Conservation (phyloP, 2,113 vertebrate species). For the Lota lota region DNA sequence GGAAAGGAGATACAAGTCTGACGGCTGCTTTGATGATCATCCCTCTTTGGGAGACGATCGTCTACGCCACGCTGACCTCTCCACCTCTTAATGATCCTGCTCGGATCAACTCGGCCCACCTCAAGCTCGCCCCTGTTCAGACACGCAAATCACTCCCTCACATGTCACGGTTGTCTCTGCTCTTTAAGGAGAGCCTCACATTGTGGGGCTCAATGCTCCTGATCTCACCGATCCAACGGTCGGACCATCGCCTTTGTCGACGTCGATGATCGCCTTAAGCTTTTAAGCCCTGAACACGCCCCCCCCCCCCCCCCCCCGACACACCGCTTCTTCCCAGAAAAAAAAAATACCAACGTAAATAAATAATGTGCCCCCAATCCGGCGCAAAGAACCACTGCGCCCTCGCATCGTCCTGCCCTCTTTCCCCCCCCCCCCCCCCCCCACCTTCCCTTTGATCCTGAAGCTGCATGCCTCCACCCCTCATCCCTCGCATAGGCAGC, state of each 20-base stretch:
- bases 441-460: too few species aligned
- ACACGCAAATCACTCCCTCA: conserved; percentile 43
- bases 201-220: too few species aligned
- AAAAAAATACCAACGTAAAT: neutral
- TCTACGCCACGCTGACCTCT: conserved; percentile 49
- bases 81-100: conserved; percentile 57
- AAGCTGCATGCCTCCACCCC: too few species aligned
- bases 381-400: neutral
- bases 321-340: neutral
- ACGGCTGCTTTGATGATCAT: conserved; percentile 55
- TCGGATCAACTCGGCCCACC: conserved; percentile 40
- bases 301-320: too few species aligned
- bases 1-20: neutral
- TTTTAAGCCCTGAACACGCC: too few species aligned
- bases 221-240: too few species aligned
- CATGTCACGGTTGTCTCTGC: conserved; percentile 17
- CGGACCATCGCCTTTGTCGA: too few species aligned
- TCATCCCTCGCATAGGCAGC: too few species aligned
- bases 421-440: too few species aligned
- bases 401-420: too few species aligned
- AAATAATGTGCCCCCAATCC: neutral
- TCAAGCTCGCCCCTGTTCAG: conserved; percentile 30
- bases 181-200: too few species aligned
- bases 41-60: conserved; percentile 40
- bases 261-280: too few species aligned